Percentiles rank a stretch among this genome's conserved stretches.
phyloP scores from a whole-genome alignment of 2,113 vertebrate species.

The Gallinago media region DNA sequence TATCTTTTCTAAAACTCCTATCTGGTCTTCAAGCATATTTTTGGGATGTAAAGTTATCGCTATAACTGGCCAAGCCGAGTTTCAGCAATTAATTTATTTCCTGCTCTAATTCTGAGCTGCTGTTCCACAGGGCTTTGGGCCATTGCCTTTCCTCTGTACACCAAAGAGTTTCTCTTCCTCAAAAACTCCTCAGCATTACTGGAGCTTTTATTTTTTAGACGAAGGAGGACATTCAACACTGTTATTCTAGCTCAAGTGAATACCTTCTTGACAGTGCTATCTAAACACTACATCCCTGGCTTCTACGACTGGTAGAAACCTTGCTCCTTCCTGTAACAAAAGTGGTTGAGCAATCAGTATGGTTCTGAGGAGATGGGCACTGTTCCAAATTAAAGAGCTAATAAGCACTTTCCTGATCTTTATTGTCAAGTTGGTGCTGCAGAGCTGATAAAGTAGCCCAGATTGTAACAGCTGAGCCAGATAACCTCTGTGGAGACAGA shows the following conservation, averaged over 20 bases:
- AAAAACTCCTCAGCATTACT: not conserved
- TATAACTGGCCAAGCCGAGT: not conserved
- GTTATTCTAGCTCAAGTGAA: not conserved
- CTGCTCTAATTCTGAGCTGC: not conserved
- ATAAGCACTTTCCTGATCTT: not conserved
- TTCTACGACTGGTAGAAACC: not conserved
- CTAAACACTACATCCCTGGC: not conserved
- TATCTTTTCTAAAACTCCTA: not conserved
- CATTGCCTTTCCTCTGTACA: not conserved
- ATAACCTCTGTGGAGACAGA: too few relatives aligned
- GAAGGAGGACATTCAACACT: rapidly evolving
- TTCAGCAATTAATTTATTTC: not conserved
- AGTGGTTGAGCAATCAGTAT: not conserved
- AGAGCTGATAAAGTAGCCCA: too few relatives aligned
- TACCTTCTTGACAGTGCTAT: not conserved
- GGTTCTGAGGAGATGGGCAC: not conserved
- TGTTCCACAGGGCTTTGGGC: not conserved
- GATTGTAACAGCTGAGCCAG: too few relatives aligned
- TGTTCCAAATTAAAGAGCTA: not conserved
- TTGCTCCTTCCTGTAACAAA: not conserved
- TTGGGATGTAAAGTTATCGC: not conserved
- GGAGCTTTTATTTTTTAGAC: not conserved
- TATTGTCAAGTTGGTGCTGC: too few relatives aligned
- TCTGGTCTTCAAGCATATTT: not conserved
- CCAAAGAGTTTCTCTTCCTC: not conserved